phyloP scores from a whole-genome alignment of 2,113 vertebrate species.

The Phyllopteryx taeniolatus region DNA sequence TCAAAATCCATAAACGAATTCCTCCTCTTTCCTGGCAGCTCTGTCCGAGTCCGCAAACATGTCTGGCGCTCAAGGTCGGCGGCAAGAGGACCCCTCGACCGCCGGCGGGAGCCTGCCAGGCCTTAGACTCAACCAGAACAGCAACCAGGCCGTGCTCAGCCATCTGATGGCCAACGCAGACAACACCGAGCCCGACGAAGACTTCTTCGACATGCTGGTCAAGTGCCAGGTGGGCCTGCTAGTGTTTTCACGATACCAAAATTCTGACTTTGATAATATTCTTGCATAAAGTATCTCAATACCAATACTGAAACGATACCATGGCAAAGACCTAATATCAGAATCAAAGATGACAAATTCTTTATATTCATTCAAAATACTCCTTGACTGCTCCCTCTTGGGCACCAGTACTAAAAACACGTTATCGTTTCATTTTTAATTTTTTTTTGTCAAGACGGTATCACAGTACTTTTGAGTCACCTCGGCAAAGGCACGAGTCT shows the following conservation, averaged over 20 bases:
- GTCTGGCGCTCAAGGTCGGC: conserved; percentile 78
- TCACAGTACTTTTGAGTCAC: background rate
- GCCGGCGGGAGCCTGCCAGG: conserved; percentile 78
- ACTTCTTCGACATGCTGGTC: conserved; percentile 91
- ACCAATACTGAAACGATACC: too few species aligned
- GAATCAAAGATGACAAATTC: too few species aligned
- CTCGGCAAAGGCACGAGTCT: background rate
- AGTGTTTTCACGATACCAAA: too few species aligned
- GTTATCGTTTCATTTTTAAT: too few species aligned
- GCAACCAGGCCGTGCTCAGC: conserved; percentile 72
- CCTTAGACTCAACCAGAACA: conserved; percentile 75
- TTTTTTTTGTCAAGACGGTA: too few species aligned
- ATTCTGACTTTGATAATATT: too few species aligned
- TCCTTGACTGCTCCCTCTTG: too few species aligned
- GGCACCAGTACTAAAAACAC: background rate
- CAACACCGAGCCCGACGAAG: conserved; percentile 81
- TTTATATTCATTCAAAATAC: too few species aligned
- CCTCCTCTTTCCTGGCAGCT: conserved; percentile 58
- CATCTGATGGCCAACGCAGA: conserved; percentile 77
- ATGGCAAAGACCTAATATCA: too few species aligned
- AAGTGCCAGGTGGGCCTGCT: conserved; percentile 84
- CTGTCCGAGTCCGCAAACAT: conserved; percentile 73
- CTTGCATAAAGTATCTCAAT: too few species aligned
- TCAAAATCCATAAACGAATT: too few species aligned
- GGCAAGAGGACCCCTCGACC: conserved; percentile 80